These are phyloP conservation scores for Euwallacea similis DNA, from an alignment of 1,140 invertebrate genomes.

Conservation along the genomic window DNA sequence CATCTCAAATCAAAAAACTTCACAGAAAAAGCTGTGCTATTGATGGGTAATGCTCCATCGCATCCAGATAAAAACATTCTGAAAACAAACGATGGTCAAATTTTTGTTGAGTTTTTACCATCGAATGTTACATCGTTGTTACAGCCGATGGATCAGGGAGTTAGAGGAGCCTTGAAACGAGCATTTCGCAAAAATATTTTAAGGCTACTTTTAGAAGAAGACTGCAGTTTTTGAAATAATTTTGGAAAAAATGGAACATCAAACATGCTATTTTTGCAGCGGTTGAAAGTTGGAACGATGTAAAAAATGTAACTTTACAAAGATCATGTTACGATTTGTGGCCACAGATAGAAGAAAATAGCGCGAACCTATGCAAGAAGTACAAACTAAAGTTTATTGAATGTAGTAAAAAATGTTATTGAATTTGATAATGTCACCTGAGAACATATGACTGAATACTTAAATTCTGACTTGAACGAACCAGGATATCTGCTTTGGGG, in stretches of 20 bases:
- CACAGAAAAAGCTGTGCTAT: background rate
- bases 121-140: conserved; percentile 2
- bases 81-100: background rate
- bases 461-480: background rate
- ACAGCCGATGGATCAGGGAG: conserved; percentile 1
- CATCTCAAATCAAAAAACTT: conserved; percentile 3
- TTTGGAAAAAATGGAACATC: conserved; percentile 1
- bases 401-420: background rate
- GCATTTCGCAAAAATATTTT: background rate
- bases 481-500: background rate
- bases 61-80: background rate
- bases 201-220: background rate
- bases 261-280: background rate
- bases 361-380: background rate
- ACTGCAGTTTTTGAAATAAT: background rate
- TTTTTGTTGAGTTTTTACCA: background rate
- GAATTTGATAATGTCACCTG: background rate
- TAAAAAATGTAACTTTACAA: background rate
- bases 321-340: background rate
- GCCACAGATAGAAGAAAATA: background rate
- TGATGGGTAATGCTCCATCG: background rate
- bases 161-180: background rate
- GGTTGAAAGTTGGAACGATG: background rate
- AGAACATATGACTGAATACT: background rate
- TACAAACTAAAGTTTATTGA: background rate